Evolutionary conservation across 1,140 invertebrate species (phyloP), one percentile per base, ranked within the genome.

Genomic region (Rhagoletis pomonella): DNA sequence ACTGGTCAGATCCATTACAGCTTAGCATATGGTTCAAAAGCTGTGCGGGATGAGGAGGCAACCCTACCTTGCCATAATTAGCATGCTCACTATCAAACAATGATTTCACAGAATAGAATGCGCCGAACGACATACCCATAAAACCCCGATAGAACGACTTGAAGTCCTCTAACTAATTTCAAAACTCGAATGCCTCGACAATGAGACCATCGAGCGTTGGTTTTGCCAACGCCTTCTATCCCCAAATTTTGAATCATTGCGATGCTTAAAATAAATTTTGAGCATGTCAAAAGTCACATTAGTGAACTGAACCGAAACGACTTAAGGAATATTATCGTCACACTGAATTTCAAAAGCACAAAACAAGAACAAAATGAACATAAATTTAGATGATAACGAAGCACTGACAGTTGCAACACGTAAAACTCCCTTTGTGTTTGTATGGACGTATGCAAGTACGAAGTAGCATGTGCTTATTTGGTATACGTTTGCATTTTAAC

Each of bases 271-370:
- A 62, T 62, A 62, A 62, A 62, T 62, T 62, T 1, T 62, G 60
- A 17, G 7, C 73, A 7, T 81, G 73, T 55, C 73, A 81, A 55
- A 81, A 81, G 73, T 81, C 73, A 81, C 44, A 81, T 81, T 81
- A 81, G 73, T 81, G 17, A 29, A 81, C 73, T 81, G 73, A 81
- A 58, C 47, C 47, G 19, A 19, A 81, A 81, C 44, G 73, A 81
- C 73, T 81, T 81, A 55, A 81, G 47, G n/a, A n/a, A 50, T 55
- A 58, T 81, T 81, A 81, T 55, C 44, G 44, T 81, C 50, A 81
- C 44, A 81, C 9, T 19, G 47, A 81, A 55, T 29, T 55, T 55
- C n/a, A 81, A 81, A 55, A 17, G n/a, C 69, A 7, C 4, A 81
- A 81, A 81, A 55, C 19, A 81, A 17, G n/a, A 39, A 7, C 4